These are phyloP conservation scores for Phthorimaea operculella DNA, from an alignment of 1,140 invertebrate genomes.

Conservation along the genomic window DNA sequence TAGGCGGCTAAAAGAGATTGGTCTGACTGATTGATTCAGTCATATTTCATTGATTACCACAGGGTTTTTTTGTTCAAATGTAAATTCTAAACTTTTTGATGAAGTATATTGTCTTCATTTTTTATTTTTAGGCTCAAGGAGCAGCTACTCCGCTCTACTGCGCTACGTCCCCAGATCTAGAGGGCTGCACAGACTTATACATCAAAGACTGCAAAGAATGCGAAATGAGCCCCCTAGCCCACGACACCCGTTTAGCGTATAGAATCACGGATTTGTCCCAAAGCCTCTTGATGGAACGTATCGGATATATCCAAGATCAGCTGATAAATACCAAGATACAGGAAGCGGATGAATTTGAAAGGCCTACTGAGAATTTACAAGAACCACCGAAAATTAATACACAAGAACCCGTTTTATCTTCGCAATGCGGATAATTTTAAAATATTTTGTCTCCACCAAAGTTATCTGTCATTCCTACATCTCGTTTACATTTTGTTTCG, in stretches of 20 bases:
- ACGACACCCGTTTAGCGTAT: constrained; percentile 61
- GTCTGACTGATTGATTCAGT: no score
- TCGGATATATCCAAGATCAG: constrained; percentile 6
- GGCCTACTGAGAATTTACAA: neutral
- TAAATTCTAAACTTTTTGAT: no score
- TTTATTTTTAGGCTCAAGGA: constrained; percentile 83
- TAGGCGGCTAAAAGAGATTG: no score
- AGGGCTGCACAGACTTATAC: constrained; percentile 86
- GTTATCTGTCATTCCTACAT: no score
- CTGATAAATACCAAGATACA: neutral
- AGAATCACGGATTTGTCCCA: constrained; percentile 38
- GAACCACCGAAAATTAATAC: neutral
- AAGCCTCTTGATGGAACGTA: constrained; percentile 30
- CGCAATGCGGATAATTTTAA: no score
- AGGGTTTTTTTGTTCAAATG: no score
- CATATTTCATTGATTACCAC: no score
- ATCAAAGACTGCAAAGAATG: constrained; percentile 91
- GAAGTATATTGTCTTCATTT: no score
- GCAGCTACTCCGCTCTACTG: constrained; percentile 89
- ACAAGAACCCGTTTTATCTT: no score
- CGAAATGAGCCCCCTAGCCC: constrained; percentile 73
- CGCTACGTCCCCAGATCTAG: constrained; percentile 82
- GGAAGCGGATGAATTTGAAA: neutral
- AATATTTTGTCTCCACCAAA: no score
- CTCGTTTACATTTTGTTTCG: no score